A percentile compares a stretch with the other conserved stretches of the same genome.
Conservation (phyloP, 2,113 vertebrate species). For the Dipodomys stephensi region DNA sequence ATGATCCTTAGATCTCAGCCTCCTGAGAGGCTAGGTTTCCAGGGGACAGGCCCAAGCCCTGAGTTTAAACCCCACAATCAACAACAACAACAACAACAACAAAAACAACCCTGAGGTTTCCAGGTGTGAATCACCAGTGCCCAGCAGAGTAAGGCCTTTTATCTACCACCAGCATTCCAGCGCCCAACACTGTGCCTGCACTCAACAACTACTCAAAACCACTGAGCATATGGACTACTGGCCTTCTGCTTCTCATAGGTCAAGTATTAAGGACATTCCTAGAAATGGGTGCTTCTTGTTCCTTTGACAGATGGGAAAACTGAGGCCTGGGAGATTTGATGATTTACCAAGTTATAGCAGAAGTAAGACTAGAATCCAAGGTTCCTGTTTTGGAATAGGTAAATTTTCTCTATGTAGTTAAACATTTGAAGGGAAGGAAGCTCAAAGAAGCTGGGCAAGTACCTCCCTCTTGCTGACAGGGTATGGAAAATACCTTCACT, state of each 20-base stretch:
- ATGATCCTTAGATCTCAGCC: too few relatives aligned
- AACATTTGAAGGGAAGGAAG: background rate
- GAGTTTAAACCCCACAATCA: rapidly evolving
- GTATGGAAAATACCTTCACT: background rate
- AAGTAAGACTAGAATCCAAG: background rate
- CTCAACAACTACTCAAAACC: background rate
- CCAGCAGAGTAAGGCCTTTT: background rate
- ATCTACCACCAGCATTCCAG: background rate
- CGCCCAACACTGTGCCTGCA: background rate
- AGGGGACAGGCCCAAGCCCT: too few relatives aligned
- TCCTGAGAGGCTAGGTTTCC: too few relatives aligned
- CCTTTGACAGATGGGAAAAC: constrained; percentile 8
- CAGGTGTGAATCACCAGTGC: too few relatives aligned
- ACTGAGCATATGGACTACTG: background rate
- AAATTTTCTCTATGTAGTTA: background rate
- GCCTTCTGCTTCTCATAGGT: background rate
- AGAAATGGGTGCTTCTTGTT: background rate
- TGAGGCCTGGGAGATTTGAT: background rate
- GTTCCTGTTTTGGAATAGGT: background rate
- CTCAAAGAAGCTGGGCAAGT: background rate
- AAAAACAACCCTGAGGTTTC: too few relatives aligned
- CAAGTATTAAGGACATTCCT: background rate
- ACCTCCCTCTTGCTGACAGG: background rate
- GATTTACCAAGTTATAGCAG: background rate
- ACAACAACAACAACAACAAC: too few relatives aligned